Conservation (phyloP, 2,888 invertebrate genomes). For the Labia minor region DNA sequence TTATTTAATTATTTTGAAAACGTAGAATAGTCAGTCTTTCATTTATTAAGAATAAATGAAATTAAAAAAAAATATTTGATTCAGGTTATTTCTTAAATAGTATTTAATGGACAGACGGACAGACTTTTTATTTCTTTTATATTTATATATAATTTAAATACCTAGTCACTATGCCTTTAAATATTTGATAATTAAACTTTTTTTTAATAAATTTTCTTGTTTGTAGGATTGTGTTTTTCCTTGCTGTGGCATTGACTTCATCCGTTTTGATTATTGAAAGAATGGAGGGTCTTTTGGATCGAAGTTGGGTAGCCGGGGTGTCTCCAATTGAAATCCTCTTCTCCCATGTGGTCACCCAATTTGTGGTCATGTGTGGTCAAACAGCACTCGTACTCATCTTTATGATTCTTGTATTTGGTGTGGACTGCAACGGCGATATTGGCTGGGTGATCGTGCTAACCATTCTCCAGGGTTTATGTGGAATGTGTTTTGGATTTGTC, state of each 20-base stretch:
- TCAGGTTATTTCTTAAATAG: no score
- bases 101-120: no score
- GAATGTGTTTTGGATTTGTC: conserved; percentile 91
- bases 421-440: conserved; percentile 81
- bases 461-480: conserved; percentile 81
- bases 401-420: conserved; percentile 82
- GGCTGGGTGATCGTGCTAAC: conserved; percentile 75
- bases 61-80: no score
- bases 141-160: no score
- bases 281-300: conserved; percentile 81
- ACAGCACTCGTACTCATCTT: conserved; percentile 81
- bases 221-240: conserved; percentile 86
- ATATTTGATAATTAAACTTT: no score
- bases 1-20: no score
- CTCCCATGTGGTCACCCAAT: conserved; percentile 88
- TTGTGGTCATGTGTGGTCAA: conserved; percentile 90
- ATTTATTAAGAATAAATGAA: no score
- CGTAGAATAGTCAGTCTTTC: no score
- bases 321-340: conserved; percentile 83
- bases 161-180: no score
- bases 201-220: no score
- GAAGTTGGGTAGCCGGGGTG: conserved; percentile 88
- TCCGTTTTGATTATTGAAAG: conserved; percentile 83
- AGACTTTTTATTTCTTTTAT: no score
- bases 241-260: conserved; percentile 88